These are phyloP conservation scores for Oryzaephilus surinamensis DNA, from an alignment of 1,140 invertebrate genomes.

Conservation along the genomic window DNA sequence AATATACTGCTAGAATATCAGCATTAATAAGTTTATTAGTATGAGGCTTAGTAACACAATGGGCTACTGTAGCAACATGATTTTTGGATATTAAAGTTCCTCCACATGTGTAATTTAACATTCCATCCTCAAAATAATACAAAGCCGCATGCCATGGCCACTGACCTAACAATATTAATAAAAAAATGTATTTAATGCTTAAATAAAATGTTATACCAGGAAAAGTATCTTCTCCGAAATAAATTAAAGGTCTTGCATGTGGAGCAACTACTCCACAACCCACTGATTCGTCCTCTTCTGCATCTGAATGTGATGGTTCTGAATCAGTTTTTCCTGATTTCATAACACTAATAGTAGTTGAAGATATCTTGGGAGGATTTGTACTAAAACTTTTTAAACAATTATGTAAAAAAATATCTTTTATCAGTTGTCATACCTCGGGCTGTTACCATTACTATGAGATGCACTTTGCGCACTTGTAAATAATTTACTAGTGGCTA, in stretches of 20 bases:
- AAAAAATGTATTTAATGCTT: not conserved
- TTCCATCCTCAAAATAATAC: conserved; percentile 20
- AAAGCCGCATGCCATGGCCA: conserved; percentile 34
- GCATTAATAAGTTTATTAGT: conserved; percentile 17
- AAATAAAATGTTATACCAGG: conserved; percentile 18
- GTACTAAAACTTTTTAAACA: too few relatives aligned
- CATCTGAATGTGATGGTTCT: conserved; percentile 10
- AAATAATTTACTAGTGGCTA: too few relatives aligned
- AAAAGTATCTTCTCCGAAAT: conserved; percentile 20
- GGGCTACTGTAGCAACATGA: conserved; percentile 30
- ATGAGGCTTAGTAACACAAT: conserved; percentile 28
- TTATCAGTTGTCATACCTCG: too few relatives aligned
- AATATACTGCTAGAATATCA: conserved; percentile 22
- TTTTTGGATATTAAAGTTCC: conserved; percentile 25
- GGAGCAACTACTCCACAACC: conserved; percentile 17
- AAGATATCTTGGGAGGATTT: conserved; percentile 2
- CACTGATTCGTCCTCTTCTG: conserved; percentile 11
- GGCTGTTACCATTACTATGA: too few relatives aligned
- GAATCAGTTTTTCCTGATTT: conserved; percentile 6
- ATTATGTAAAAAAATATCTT: too few relatives aligned
- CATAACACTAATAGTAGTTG: conserved; percentile 12
- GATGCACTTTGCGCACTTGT: not conserved
- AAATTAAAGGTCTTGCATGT: conserved; percentile 19
- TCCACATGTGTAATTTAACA: conserved; percentile 29
- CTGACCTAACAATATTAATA: conserved; percentile 27